A percentile compares a stretch with the other conserved stretches of the same genome.
Evolutionary conservation across 2,797 vertebrate species (phyloP).

Genomic region (Hipposideros larvatus): DNA sequence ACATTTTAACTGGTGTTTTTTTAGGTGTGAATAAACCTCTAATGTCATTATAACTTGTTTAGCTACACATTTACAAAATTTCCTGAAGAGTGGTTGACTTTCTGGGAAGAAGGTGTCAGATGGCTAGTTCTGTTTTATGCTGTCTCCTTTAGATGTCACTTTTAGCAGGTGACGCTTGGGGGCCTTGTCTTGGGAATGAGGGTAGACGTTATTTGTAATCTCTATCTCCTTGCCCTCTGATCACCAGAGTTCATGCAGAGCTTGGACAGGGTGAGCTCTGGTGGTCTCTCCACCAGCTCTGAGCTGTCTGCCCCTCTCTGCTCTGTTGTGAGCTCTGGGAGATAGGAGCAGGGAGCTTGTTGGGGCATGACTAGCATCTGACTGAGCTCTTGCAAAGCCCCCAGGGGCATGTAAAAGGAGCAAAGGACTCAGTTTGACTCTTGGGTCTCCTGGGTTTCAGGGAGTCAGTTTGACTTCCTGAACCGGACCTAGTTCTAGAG

Average conservation of each 20-base stretch:
- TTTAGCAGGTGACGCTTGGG: background rate
- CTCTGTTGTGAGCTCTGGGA: background rate
- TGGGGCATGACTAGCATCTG: background rate
- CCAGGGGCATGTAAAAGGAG: background rate
- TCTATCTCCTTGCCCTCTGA: background rate
- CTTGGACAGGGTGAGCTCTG: background rate
- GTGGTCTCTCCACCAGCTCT: background rate
- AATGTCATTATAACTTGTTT: background rate
- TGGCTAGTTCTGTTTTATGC: background rate
- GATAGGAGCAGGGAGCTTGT: background rate
- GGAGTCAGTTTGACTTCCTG: background rate
- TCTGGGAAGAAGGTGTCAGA: background rate
- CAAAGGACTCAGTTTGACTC: background rate
- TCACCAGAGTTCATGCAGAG: background rate
- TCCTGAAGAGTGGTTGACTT: background rate
- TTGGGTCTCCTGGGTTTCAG: background rate
- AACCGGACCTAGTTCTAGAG: background rate
- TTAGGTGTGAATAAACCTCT: background rate
- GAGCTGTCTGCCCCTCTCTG: background rate
- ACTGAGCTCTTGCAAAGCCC: background rate
- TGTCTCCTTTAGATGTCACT: background rate
- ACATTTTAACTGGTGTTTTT: background rate
- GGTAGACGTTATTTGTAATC: background rate
- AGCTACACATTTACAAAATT: background rate
- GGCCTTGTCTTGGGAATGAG: background rate